Evolutionary conservation across 2,113 vertebrate species (phyloP).

Genomic region (Ariopsis seemanni): DNA sequence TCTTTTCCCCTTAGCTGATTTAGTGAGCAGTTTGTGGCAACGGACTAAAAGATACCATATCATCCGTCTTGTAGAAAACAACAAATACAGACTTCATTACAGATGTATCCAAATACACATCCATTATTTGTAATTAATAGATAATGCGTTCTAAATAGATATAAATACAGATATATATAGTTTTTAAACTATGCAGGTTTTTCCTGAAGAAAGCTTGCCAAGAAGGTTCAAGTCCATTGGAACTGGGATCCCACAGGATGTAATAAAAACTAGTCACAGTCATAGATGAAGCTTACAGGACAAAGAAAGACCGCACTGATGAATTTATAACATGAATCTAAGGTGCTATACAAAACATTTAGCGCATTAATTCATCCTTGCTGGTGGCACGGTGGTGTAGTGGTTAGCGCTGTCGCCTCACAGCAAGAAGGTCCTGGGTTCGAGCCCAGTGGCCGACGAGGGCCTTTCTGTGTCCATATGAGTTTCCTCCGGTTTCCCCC

Average conservation of each 20-base stretch:
- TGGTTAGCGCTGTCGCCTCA: no score
- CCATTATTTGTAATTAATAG: background rate
- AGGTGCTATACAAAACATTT: background rate
- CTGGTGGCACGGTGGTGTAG: no score
- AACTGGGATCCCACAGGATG: background rate
- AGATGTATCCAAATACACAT: background rate
- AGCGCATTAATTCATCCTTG: background rate
- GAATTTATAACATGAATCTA: background rate
- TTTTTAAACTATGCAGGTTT: background rate
- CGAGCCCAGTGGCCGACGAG: no score
- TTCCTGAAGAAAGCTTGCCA: background rate
- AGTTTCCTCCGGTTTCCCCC: no score
- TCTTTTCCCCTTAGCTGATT: background rate
- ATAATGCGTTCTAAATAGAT: background rate
- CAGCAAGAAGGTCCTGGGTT: no score
- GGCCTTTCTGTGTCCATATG: no score
- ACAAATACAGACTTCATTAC: background rate
- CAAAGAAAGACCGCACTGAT: background rate
- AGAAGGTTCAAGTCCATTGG: background rate
- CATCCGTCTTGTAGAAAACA: conserved; percentile 16
- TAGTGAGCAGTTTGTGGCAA: conserved; percentile 10
- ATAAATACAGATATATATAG: background rate
- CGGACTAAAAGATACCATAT: conserved; percentile 7
- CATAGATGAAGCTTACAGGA: background rate
- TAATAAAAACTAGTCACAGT: background rate